A percentile compares a stretch with the other conserved stretches of the same genome.
Conservation (phyloP, 2,888 invertebrate genomes). For the Lampropteryx suffumata region DNA sequence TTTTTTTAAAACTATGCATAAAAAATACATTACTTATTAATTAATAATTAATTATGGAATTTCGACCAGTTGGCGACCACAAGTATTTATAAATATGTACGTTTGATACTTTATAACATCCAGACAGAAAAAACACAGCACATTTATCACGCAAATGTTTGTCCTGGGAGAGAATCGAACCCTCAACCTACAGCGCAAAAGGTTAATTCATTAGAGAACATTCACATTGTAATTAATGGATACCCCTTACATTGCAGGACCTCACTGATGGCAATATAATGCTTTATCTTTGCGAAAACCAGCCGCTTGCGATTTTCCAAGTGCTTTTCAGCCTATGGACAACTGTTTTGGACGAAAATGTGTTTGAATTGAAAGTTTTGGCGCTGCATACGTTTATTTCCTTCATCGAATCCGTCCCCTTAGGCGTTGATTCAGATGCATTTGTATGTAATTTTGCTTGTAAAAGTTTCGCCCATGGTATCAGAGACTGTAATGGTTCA, state of each 20-base stretch:
- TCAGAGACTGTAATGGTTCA: constrained; percentile 59
- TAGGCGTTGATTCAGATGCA: constrained; percentile 68
- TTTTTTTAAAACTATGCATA: no score
- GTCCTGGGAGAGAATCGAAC: no score
- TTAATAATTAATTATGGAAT: no score
- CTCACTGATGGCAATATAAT: constrained; percentile 58
- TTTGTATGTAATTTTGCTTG: constrained; percentile 83
- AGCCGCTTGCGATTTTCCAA: constrained; percentile 77
- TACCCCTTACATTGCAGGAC: constrained; percentile 45
- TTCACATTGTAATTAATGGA: neutral
- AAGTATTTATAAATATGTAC: no score
- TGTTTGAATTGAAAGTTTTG: constrained; percentile 77
- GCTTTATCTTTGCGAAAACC: constrained; percentile 67
- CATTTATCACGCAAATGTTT: no score
- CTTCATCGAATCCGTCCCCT: constrained; percentile 71
- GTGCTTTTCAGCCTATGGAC: constrained; percentile 76
- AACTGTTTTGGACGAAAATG: constrained; percentile 67
- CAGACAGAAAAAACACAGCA: no score
- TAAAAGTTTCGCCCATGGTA: constrained; percentile 77
- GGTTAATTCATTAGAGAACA: no score
- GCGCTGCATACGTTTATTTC: constrained; percentile 82
- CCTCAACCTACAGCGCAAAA: no score
- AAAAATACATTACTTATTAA: no score
- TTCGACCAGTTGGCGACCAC: no score
- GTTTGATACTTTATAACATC: no score